Evolutionary conservation across 2,113 vertebrate species (phyloP), one percentile per base, ranked within the genome.

Genomic region (Siniperca knerii): DNA sequence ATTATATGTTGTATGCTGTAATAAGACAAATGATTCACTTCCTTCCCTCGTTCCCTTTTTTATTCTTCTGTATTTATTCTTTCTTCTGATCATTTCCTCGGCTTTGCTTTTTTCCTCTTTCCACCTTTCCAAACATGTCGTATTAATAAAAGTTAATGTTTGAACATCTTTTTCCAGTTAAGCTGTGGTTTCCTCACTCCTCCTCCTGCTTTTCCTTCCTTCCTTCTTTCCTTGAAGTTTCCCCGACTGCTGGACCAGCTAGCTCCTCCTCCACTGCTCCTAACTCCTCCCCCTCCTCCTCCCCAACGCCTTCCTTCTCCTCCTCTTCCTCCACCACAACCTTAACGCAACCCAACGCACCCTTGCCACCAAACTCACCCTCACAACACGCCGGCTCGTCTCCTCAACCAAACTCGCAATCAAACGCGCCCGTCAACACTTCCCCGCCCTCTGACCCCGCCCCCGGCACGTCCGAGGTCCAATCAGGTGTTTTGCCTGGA

Each of bases 401-500:
- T 29, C 84, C 89, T 58, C 83, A 81, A 48, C 57, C 77, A 40
- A 64, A 48, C 73, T 35, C 23, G 0, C 87, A 84, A 66, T 25
- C 78, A 11, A 66, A 78, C 13, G 6, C 90, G 20, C 82, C 78
- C 37, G 1, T 48, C 50, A 20, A 5, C 83, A 46, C 73, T 40
- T 70, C 75, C 55, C 74, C 85, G 5, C 77, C 92, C 92, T 95
- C 95, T 79, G 75, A 85, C 75, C 71, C 89, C 77, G 35, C 81
- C 90, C 95, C 96, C 90, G 8, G 8, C 84, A 64, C 54, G 1
- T 8, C 83, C 3, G 96, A 97, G 87, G 89, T 94, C 93, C 96
- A 95, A 85, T 93, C 96, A 83, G 91, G 93, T 93, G 95, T 35
- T 23, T 46, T 95, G 88, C 94, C 96, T 88, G 97, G 96, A 92